Evolutionary conservation across 2,113 vertebrate species (phyloP).

Genomic region (Strix uralensis): DNA sequence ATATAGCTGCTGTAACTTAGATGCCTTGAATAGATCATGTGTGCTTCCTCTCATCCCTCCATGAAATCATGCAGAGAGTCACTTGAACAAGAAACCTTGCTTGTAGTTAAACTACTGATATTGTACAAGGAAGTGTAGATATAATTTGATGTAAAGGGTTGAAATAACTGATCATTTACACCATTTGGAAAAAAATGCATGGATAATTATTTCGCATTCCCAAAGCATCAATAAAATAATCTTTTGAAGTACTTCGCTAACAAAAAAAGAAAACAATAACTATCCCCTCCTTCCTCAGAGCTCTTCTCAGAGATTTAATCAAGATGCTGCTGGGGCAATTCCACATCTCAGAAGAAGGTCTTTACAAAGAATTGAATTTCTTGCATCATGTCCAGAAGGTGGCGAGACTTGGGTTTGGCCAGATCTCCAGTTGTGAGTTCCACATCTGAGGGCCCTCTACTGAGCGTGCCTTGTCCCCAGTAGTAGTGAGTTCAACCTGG

Average conservation of each 20-base stretch:
- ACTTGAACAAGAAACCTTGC: neutral
- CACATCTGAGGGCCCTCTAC: slow-evolving; percentile 64
- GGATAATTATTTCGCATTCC: slow-evolving; percentile 41
- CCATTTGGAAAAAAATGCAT: neutral
- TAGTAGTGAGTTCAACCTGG: slow-evolving; percentile 56
- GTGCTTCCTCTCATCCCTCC: neutral
- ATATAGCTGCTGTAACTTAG: neutral
- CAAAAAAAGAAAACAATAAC: slow-evolving; percentile 65
- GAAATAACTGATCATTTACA: neutral
- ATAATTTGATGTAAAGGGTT: neutral
- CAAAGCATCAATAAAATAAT: slow-evolving; percentile 43
- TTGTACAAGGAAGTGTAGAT: neutral
- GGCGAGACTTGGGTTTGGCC: slow-evolving; percentile 59
- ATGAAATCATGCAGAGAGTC: neutral
- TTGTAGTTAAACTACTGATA: neutral
- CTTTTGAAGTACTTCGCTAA: slow-evolving; percentile 37
- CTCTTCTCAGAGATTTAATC: slow-evolving; percentile 66
- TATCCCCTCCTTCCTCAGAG: slow-evolving; percentile 68
- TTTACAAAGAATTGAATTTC: slow-evolving; percentile 69
- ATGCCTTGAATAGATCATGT: neutral
- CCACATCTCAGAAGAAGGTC: slow-evolving; percentile 67
- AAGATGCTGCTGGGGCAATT: slow-evolving; percentile 69
- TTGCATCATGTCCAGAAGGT: slow-evolving; percentile 71
- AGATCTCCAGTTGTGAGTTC: slow-evolving; percentile 64
- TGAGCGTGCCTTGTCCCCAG: slow-evolving; percentile 67